phyloP scores from a whole-genome alignment of 2,797 vertebrate genomes.

The Zenarchopterus dispar region DNA sequence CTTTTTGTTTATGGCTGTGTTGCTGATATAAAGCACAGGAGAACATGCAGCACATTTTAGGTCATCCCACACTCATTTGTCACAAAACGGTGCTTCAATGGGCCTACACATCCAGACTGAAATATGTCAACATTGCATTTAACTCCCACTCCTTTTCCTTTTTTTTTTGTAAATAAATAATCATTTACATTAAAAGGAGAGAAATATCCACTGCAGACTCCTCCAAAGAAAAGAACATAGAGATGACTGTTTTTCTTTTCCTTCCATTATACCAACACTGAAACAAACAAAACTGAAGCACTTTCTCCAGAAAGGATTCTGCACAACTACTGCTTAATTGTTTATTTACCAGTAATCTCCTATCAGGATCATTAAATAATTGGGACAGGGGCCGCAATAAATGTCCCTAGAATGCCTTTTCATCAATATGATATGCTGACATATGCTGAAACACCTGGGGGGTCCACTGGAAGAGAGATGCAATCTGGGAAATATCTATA shows the following conservation, averaged over 20 bases:
- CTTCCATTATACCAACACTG: background rate
- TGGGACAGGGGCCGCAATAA: conserved; percentile 35
- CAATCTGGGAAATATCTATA: conserved; percentile 33
- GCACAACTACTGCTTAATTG: conserved; percentile 30
- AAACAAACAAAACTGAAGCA: conserved; percentile 11
- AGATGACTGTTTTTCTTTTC: background rate
- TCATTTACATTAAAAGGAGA: conserved; percentile 1
- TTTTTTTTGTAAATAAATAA: background rate
- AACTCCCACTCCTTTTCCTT: conserved; percentile 4
- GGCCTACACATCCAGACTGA: conserved; percentile 8
- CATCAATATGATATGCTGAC: conserved; percentile 44
- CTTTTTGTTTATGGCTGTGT: conserved; percentile 27
- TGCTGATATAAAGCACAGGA: conserved; percentile 17
- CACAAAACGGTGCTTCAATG: conserved; percentile 13
- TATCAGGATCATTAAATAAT: conserved; percentile 45
- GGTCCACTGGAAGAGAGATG: conserved; percentile 37
- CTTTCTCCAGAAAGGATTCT: conserved; percentile 13
- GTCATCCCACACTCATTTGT: conserved; percentile 21
- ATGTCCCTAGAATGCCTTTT: conserved; percentile 25
- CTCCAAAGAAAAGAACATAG: conserved; percentile 9
- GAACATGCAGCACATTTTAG: conserved; percentile 29
- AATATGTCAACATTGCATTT: conserved; percentile 12
- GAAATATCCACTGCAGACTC: conserved; percentile 9
- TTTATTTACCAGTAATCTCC: conserved; percentile 44
- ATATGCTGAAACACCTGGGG: conserved; percentile 55